Base-by-base conservation (phyloP, 2,797 vertebrate genomes). In the Holocentrus rufus region DNA sequence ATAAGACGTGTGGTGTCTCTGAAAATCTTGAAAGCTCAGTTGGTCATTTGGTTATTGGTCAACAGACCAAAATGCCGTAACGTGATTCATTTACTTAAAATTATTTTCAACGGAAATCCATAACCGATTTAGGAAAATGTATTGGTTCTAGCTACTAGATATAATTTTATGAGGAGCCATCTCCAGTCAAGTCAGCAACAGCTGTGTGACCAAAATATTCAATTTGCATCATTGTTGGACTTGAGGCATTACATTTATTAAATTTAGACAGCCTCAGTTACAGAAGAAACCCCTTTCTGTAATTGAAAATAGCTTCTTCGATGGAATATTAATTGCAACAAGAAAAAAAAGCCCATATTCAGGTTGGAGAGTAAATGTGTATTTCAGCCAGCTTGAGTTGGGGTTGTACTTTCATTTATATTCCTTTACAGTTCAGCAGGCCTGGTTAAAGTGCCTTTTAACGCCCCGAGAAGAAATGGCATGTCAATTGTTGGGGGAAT, bases 371-470 rank as follows among this genome's bases (percentile, higher is more conserved):
- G 58, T 78, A 30, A 6, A 36, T 25, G 56, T 14, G 20, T 25
- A 78, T 6, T n/a, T 30, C 22, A 63, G 58, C 25, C 42, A 75
- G 22, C 47, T 62, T 5, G 54, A 76, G 53, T 66, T 53, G 22
- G n/a, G 53, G 31, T 56, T 82, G 47, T 65, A 73, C 70, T 81
- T 79, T 76, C 55, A 88, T 87, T 88, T 83, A 86, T 69, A 84
- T 85, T 84, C 76, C 61, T 85, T 86, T 81, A 77, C 83, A 85
- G 86, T 88, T 86, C 83, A 89, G 82, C 74, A 77, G 78, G 60
- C 83, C 69, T 63, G 49, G 62, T 77, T 82, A 74, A 85, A 86
- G 81, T 80, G 71, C 5, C 49, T 78, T 83, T 79, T 77, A 82
- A 73, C 23, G 34, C 69, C 60, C 50, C 11, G 1, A 58, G 74